Conservation (phyloP, 1,140 invertebrate species). For the Triops cancriformis region DNA sequence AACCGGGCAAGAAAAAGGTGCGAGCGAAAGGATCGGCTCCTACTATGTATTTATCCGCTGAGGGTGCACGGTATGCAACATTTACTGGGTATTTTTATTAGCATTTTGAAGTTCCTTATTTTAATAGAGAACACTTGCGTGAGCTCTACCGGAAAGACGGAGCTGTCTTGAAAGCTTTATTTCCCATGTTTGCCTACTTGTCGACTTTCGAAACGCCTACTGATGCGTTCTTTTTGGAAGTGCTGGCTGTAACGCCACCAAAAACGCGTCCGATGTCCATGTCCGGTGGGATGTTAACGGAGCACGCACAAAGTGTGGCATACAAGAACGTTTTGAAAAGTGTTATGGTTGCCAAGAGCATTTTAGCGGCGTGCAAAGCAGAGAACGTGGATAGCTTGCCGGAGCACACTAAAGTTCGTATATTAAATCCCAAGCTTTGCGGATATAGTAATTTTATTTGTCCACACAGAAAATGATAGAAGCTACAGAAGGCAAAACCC, state of each 20-base stretch:
- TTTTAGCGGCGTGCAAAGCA: constrained; percentile 53
- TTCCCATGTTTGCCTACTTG: constrained; percentile 55
- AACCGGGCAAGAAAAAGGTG: background rate
- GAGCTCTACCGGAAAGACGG: constrained; percentile 68
- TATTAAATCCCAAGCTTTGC: background rate
- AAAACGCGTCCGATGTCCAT: constrained; percentile 63
- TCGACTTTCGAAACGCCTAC: constrained; percentile 54
- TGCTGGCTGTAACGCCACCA: constrained; percentile 75
- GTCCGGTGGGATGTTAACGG: constrained; percentile 25
- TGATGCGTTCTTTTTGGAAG: constrained; percentile 81
- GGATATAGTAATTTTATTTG: constrained; percentile 6
- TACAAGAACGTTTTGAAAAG: constrained; percentile 59
- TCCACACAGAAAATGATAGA: constrained; percentile 35
- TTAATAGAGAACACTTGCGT: constrained; percentile 57
- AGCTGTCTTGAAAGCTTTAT: constrained; percentile 56
- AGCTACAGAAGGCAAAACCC: constrained; percentile 49
- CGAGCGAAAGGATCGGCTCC: background rate
- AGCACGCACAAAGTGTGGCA: constrained; percentile 33
- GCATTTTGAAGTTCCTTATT: background rate
- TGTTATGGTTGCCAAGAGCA: constrained; percentile 51
- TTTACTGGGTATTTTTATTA: background rate
- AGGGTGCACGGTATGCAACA: constrained; percentile 31
- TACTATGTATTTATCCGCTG: constrained; percentile 32
- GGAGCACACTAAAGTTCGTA: constrained; percentile 38
- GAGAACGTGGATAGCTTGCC: constrained; percentile 40